Conservation (phyloP, 2,888 invertebrate genomes). For the Caenorhabditis sp. region DNA sequence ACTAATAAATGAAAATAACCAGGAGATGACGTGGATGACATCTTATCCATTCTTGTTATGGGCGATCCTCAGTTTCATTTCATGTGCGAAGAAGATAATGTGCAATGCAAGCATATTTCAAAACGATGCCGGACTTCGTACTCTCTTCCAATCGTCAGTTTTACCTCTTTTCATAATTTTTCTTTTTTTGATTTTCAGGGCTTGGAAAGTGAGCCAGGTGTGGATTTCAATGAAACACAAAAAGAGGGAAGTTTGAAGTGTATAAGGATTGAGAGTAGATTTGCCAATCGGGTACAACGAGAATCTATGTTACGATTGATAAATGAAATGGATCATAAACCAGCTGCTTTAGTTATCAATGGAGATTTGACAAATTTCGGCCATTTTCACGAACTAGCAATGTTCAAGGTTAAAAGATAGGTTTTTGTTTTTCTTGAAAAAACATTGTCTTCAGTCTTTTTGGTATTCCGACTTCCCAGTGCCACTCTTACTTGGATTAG, state of each 20-base stretch:
- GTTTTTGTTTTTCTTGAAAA: background rate
- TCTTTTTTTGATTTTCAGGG: constrained; percentile 10
- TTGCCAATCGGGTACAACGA: constrained; percentile 66
- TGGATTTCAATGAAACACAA: constrained; percentile 28
- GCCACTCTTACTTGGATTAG: constrained; percentile 64
- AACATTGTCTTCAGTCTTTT: constrained; percentile 52
- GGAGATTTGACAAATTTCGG: constrained; percentile 70
- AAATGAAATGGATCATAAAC: constrained; percentile 42
- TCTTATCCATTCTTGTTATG: constrained; percentile 55
- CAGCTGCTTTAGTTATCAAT: constrained; percentile 64
- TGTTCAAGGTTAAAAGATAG: constrained; percentile 54
- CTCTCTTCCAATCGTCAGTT: constrained; percentile 47
- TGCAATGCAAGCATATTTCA: constrained; percentile 56
- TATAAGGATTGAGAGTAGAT: constrained; percentile 55
- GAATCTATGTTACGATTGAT: constrained; percentile 45
- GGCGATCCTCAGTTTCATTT: constrained; percentile 67
- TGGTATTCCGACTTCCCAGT: constrained; percentile 63
- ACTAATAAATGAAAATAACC: too few relatives aligned
- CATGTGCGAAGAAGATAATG: constrained; percentile 60
- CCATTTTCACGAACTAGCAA: constrained; percentile 56
- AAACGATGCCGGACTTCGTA: constrained; percentile 45
- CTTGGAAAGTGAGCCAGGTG: constrained; percentile 7
- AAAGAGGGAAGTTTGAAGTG: constrained; percentile 39
- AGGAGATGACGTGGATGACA: constrained; percentile 26
- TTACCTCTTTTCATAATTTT: background rate